Evolutionary conservation across 2,113 vertebrate species (phyloP), one percentile per base, ranked within the genome.

Genomic region (Tiliqua scincoides): DNA sequence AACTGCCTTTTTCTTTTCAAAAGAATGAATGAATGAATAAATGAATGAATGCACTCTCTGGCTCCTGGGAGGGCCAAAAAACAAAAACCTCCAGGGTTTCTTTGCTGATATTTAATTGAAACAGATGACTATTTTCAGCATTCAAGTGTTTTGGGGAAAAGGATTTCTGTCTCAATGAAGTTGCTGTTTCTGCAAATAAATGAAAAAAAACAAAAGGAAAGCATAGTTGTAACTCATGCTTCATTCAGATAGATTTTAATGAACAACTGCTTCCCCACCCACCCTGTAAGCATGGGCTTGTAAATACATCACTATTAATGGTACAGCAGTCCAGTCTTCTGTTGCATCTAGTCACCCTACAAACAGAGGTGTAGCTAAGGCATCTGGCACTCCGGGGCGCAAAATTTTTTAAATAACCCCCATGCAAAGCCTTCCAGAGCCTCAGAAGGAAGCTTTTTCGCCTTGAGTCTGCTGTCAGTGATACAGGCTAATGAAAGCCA

Each of bases 1-100:
- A n/a, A n/a, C 89, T 73, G 84, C 87, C 27, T 90, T 92, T 91
- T 79, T 83, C 91, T 92, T 1, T 86, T 91, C 91, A 82, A 88
- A 89, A 91, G 43, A 91, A 94, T 91, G 84, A 32, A 17, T 68
- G 35, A 70, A 32, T 70, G 18, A 32, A 70, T 70, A 15, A 48
- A 48, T 48, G 43, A 48, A 48, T 48, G 43, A 48, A 48, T 48
- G 43, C 43, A 71, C n/a, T n/a, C n/a, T n/a, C n/a, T n/a, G n/a
- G n/a, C n/a, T n/a, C n/a, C n/a, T n/a, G n/a, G n/a, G n/a, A n/a
- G n/a, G n/a, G n/a, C n/a, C n/a, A n/a, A n/a, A n/a, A n/a, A n/a
- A n/a, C n/a, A 91, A 92, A 92, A 91, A 1, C 86, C 93, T 92
- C 78, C 82, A 30, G 0, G 90, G 92, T 27, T 79, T 65, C 76